These are phyloP conservation scores for Bhutanitis thaidina DNA, from an alignment of 2,888 invertebrate genomes.

Conservation along the genomic window DNA sequence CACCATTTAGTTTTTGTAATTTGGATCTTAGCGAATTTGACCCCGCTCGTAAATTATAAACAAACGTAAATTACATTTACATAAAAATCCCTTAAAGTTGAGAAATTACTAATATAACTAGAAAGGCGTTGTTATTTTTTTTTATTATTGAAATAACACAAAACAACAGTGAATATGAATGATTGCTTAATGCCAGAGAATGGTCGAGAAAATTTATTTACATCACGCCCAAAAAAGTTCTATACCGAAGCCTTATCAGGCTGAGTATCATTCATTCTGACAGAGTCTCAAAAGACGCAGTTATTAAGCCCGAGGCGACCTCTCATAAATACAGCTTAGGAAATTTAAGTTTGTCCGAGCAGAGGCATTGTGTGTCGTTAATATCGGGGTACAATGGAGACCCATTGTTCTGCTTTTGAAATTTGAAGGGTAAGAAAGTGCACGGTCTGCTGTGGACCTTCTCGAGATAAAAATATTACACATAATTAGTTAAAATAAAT, in stretches of 20 bases:
- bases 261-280: constrained; percentile 10
- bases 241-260: constrained; percentile 3
- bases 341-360: constrained; percentile 16
- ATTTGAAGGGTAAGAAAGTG: constrained; percentile 2
- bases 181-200: too few species aligned
- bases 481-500: too few species aligned
- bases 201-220: not conserved
- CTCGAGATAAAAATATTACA: not conserved
- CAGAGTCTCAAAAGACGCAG: constrained; percentile 7
- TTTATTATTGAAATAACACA: too few species aligned
- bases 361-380: constrained; percentile 17
- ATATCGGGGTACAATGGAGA: constrained; percentile 9
- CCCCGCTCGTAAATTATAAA: too few species aligned
- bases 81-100: too few species aligned
- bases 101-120: too few species aligned
- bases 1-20: too few species aligned
- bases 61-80: too few species aligned
- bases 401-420: constrained; percentile 9
- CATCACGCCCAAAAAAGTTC: not conserved
- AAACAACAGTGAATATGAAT: too few species aligned
- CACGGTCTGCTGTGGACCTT: not conserved
- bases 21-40: too few species aligned
- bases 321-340: constrained; percentile 18
- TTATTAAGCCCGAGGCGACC: constrained; percentile 5
- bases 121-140: too few species aligned